Evolutionary conservation across 2,888 invertebrate genomes (phyloP), one percentile per base, ranked within the genome.

Genomic region (Palloptera scutellata): DNA sequence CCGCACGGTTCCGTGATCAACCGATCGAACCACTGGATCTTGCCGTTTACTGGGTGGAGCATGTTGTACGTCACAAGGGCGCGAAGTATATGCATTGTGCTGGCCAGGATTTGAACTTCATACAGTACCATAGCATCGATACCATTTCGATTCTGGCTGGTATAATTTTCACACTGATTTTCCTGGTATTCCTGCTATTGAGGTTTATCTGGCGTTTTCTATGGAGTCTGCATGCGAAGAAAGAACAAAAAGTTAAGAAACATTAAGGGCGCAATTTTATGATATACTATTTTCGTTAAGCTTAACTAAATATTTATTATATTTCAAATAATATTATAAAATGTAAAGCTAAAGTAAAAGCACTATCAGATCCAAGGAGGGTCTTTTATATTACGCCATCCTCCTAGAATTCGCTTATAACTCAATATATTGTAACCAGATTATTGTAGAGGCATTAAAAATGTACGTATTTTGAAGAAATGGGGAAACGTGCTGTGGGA

Each of bases 21-120:
- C 83, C 82, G 1, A 73, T 78, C 74, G 66, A 71, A 42, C 81
- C 84, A 0, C 69, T 80, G 64, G 79, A 83, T 6, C 76, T 72
- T 5, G 84, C 82, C 1, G 74, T 80, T 8, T 83, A 80, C 74
- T 84, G 84, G 84, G 78, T 81, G 1, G 84, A 83, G 66, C 82
- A 83, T 69, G 77, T 84, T 0, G 73, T 75, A 3, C 72, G 82
- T 1, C 83, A 85, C 61, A 79, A 83, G 13, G 85, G 85, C 42
- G 84, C 85, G 0, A 65, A 73, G 0, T 82, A 85, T 64, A 74
- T 85, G 72, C 79, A 79, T 11, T 80, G 79, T 17, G 78, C 80
- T 8, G 81, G 78, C 0, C 77, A 79, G 63, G 79, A 84, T 15
- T 65, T 85, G 53, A 78, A 64, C 41, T 83, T 81, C 64, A 69